Evolutionary conservation across 1,140 invertebrate species (phyloP).

Genomic region (Trichogramma pretiosum): DNA sequence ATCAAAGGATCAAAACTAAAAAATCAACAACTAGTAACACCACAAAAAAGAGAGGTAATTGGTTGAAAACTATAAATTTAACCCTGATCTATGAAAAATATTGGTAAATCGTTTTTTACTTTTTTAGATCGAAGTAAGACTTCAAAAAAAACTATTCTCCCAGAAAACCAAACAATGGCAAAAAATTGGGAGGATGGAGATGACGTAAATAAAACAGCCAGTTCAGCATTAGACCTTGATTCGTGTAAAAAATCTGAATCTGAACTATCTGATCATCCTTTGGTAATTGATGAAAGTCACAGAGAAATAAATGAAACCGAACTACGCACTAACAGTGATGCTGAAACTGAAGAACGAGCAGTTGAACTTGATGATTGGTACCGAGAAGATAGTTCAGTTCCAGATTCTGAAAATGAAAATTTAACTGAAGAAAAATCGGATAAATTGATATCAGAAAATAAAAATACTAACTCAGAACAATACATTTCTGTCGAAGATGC

Average conservation of each 20-base stretch:
- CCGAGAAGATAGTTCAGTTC: conserved; percentile 35
- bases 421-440: conserved; percentile 3
- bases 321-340: conserved; percentile 32
- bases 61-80: no score
- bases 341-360: conserved; percentile 28
- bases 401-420: conserved; percentile 20
- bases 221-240: background rate
- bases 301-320: conserved; percentile 12
- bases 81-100: no score
- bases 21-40: no score
- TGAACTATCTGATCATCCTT: conserved; percentile 35
- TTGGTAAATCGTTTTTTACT: no score
- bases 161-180: no score
- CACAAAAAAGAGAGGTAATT: no score
- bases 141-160: no score
- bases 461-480: conserved; percentile 8
- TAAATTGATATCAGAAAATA: background rate
- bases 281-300: conserved; percentile 34
- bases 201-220: background rate
- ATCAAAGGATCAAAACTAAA: no score
- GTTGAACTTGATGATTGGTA: conserved; percentile 41
- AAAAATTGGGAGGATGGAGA: no score
- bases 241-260: conserved; percentile 38
- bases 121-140: no score
- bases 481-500: conserved; percentile 34